Conservation (phyloP, 2,797 vertebrate genomes). For the Pseudochromis fuscus region DNA sequence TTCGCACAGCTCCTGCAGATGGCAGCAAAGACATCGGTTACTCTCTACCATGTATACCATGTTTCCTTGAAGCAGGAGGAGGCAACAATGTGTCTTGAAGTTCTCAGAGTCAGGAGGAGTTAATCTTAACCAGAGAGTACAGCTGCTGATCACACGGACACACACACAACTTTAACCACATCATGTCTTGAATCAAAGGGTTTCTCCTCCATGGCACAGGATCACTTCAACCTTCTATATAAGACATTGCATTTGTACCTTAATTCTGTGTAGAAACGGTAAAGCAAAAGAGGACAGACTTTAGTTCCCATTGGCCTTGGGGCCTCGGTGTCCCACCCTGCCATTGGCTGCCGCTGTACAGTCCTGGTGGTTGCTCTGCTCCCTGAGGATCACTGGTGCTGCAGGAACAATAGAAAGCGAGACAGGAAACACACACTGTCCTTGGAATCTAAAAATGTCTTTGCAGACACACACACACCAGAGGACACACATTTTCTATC, state of each 20-base stretch:
- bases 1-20: conserved; percentile 57
- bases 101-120: neutral
- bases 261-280: conserved; percentile 28
- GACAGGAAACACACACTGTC: conserved; percentile 83
- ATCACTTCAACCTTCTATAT: conserved; percentile 1
- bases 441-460: conserved; percentile 87
- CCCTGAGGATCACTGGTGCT: conserved; percentile 66
- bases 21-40: conserved; percentile 50
- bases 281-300: conserved; percentile 41
- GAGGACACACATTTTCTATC: conserved; percentile 35
- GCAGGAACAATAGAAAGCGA: conserved; percentile 83
- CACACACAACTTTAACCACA: neutral
- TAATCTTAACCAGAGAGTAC: conserved; percentile 2
- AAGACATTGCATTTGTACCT: conserved; percentile 4
- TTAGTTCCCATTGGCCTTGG: conserved; percentile 27
- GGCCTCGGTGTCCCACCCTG: conserved; percentile 36
- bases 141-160: neutral
- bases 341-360: conserved; percentile 41
- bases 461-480: conserved; percentile 53
- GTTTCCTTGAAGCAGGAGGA: neutral
- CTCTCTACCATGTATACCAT: neutral
- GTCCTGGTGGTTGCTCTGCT: conserved; percentile 46
- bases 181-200: neutral
- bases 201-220: conserved; percentile 3
- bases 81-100: neutral